A percentile compares a stretch with the other conserved stretches of the same genome.
phyloP scores from a whole-genome alignment of 2,888 invertebrate species.

The Willowsia nigromaculata region DNA sequence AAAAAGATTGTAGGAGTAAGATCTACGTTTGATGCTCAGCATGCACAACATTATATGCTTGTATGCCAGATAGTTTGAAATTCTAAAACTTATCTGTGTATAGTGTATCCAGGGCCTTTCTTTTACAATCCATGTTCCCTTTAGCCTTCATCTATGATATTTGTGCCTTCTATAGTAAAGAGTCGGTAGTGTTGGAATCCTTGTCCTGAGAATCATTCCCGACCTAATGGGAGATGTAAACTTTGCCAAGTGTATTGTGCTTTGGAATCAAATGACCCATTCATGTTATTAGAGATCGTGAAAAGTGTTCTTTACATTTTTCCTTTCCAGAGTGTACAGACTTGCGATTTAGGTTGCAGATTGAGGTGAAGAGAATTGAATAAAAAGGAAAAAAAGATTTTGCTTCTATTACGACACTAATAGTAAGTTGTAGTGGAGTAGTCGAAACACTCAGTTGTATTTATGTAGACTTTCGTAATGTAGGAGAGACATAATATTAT shows the following conservation, averaged over 20 bases:
- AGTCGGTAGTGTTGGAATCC: slow-evolving; percentile 50
- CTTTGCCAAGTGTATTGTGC: slow-evolving; percentile 69
- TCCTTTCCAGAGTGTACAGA: background rate
- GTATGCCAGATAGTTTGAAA: background rate
- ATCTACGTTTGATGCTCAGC: background rate
- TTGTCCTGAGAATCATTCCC: slow-evolving; percentile 67
- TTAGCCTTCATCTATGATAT: background rate
- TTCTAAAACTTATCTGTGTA: background rate
- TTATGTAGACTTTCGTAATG: background rate
- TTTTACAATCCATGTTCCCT: slow-evolving; percentile 27
- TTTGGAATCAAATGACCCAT: slow-evolving; percentile 70
- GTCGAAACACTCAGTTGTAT: background rate
- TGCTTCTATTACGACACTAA: slow-evolving; percentile 31
- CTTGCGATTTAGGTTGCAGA: slow-evolving; percentile 28
- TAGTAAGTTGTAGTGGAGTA: background rate
- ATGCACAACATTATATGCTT: background rate
- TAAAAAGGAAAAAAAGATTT: slow-evolving; percentile 38
- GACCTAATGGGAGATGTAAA: slow-evolving; percentile 69
- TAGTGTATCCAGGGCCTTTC: slow-evolving; percentile 3
- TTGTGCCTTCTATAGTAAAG: background rate
- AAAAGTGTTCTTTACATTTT: slow-evolving; percentile 62
- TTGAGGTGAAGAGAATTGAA: slow-evolving; percentile 57
- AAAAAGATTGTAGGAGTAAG: background rate
- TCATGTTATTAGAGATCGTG: slow-evolving; percentile 68
- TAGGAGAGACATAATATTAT: slow-evolving; percentile 2